A percentile compares a stretch with the other conserved stretches of the same genome.
Evolutionary conservation across 2,113 vertebrate species (phyloP).

Genomic region (Geothlypis trichas): DNA sequence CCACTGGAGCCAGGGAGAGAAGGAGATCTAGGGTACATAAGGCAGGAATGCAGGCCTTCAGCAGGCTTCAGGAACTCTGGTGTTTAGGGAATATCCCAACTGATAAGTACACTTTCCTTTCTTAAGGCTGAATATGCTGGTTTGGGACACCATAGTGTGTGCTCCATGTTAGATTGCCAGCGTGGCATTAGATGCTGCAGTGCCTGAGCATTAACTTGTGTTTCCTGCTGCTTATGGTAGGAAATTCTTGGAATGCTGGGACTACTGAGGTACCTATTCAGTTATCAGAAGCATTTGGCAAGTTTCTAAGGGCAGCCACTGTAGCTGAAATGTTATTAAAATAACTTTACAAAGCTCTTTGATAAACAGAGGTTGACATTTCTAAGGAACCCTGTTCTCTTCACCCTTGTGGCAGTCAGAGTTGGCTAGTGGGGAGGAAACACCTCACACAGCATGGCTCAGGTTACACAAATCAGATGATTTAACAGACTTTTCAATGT

Average conservation of each 20-base stretch:
- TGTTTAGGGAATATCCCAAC: not conserved
- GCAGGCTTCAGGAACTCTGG: not conserved
- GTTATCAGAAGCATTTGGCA: constrained; percentile 40
- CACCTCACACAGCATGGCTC: constrained; percentile 5
- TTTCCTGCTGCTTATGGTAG: constrained; percentile 2
- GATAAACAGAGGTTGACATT: constrained; percentile 45
- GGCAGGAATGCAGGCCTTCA: not conserved
- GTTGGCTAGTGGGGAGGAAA: constrained; percentile 27
- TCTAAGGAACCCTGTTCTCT: constrained; percentile 51
- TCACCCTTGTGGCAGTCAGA: constrained; percentile 4
- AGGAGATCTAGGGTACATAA: not conserved
- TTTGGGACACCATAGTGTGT: rapidly evolving
- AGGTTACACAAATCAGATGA: constrained; percentile 44
- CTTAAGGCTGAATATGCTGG: not conserved
- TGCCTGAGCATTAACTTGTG: not conserved
- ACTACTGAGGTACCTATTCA: constrained; percentile 47
- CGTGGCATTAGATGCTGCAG: not conserved
- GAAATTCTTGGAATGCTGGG: constrained; percentile 57
- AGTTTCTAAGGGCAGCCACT: not conserved
- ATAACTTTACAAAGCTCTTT: constrained; percentile 53
- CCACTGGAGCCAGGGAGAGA: not conserved
- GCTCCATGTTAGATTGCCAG: not conserved
- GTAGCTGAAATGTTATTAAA: constrained; percentile 51
- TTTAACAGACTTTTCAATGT: constrained; percentile 47
- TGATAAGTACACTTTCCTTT: not conserved